These are phyloP conservation scores for Lophotriccus pileatus DNA, from an alignment of 2,797 vertebrate species.

Conservation along the genomic window DNA sequence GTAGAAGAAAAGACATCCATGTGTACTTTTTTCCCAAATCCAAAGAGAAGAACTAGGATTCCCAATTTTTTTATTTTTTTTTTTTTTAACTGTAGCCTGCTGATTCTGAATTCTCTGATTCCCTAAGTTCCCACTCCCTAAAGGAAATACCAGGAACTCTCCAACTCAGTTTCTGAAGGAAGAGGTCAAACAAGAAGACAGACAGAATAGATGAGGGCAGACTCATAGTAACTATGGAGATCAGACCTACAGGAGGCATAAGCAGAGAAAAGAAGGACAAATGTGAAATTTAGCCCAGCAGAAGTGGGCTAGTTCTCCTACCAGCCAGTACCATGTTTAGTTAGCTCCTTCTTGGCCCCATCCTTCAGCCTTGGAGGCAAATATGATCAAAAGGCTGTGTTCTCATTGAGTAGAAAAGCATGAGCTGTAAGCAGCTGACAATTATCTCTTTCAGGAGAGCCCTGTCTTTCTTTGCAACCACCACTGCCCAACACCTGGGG, in stretches of 20 bases:
- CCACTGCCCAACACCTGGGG: background rate
- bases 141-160: background rate
- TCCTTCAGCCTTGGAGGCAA: background rate
- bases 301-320: background rate
- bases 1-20: background rate
- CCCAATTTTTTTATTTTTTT: background rate
- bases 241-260: background rate
- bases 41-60: background rate
- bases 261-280: background rate
- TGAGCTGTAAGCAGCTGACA: background rate
- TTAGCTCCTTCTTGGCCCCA: background rate
- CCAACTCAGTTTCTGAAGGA: background rate
- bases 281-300: background rate
- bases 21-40: background rate
- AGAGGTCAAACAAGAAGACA: background rate
- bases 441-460: background rate
- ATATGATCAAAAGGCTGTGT: background rate
- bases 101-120: background rate
- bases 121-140: background rate
- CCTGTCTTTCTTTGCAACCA: background rate
- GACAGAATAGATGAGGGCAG: background rate
- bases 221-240: background rate
- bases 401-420: background rate
- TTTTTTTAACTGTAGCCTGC: background rate
- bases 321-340: background rate